Evolutionary conservation across 2,888 invertebrate genomes (phyloP).

Genomic region (Xestia ashworthii): DNA sequence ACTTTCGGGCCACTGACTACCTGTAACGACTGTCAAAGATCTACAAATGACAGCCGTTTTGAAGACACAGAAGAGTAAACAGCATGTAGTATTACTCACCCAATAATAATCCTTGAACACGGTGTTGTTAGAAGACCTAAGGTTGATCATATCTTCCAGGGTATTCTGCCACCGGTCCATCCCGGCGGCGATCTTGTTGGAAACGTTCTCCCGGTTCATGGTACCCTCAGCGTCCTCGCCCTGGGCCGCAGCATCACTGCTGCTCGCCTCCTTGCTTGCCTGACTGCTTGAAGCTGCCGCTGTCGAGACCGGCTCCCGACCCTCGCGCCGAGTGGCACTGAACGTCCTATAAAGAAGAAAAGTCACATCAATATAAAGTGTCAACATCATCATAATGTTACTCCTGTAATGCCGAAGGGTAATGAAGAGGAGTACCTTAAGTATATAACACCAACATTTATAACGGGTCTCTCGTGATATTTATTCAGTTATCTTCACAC

Average conservation of each 20-base stretch:
- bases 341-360: constrained; percentile 75
- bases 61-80: background rate
- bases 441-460: background rate
- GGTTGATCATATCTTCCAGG: constrained; percentile 86
- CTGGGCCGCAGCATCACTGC: constrained; percentile 74
- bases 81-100: constrained; percentile 79
- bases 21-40: background rate
- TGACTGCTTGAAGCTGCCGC: constrained; percentile 28
- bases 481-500: background rate
- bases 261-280: constrained; percentile 51
- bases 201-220: constrained; percentile 87
- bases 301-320: constrained; percentile 47
- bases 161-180: constrained; percentile 90
- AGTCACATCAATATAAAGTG: background rate
- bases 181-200: constrained; percentile 86
- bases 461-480: background rate
- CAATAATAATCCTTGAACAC: constrained; percentile 91
- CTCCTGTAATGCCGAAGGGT: background rate
- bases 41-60: background rate
- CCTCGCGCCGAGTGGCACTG: constrained; percentile 75
- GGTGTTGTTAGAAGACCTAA: constrained; percentile 87
- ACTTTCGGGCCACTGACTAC: background rate
- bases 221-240: constrained; percentile 73
- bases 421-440: background rate
- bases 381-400: background rate